phyloP scores from a whole-genome alignment of 1,140 invertebrate genomes.

The Brachystomella parvula region DNA sequence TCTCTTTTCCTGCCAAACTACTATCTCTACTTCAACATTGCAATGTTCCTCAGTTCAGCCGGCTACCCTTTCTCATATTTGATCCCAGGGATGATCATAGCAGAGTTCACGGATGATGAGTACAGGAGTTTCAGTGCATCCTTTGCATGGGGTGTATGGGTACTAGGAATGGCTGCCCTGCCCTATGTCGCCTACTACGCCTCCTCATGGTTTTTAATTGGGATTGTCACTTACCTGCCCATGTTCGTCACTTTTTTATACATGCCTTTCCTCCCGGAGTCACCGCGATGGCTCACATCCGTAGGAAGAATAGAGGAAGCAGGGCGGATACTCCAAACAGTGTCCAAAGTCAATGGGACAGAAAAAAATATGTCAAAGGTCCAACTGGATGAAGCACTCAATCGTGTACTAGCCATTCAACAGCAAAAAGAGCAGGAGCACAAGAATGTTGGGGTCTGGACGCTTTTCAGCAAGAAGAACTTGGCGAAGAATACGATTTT shows the following conservation, averaged over 20 bases:
- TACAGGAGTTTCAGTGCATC: slow-evolving; percentile 4
- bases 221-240: slow-evolving; percentile 21
- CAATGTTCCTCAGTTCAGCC: slow-evolving; percentile 33
- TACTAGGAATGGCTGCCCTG: slow-evolving; percentile 31
- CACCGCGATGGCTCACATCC: slow-evolving; percentile 43
- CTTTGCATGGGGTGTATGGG: slow-evolving; percentile 21
- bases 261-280: slow-evolving; percentile 43
- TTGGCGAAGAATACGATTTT: slow-evolving; percentile 25
- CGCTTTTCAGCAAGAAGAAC: slow-evolving; percentile 22
- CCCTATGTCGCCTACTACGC: slow-evolving; percentile 27
- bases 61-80: slow-evolving; percentile 36
- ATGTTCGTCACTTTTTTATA: slow-evolving; percentile 43
- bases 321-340: slow-evolving; percentile 39
- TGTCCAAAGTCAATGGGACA: slow-evolving; percentile 28
- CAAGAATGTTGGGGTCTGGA: slow-evolving; percentile 25
- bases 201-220: slow-evolving; percentile 25
- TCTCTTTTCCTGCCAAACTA: slow-evolving; percentile 22
- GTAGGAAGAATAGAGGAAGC: slow-evolving; percentile 49
- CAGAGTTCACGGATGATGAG: slow-evolving; percentile 10
- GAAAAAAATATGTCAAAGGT: slow-evolving; percentile 12
- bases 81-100: slow-evolving; percentile 31
- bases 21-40: slow-evolving; percentile 14
- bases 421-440: background rate
- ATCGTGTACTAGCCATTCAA: slow-evolving; percentile 8
- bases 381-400: slow-evolving; percentile 15